Conservation (phyloP, 2,888 invertebrate genomes). For the Branchipolynoe longqiensis region DNA sequence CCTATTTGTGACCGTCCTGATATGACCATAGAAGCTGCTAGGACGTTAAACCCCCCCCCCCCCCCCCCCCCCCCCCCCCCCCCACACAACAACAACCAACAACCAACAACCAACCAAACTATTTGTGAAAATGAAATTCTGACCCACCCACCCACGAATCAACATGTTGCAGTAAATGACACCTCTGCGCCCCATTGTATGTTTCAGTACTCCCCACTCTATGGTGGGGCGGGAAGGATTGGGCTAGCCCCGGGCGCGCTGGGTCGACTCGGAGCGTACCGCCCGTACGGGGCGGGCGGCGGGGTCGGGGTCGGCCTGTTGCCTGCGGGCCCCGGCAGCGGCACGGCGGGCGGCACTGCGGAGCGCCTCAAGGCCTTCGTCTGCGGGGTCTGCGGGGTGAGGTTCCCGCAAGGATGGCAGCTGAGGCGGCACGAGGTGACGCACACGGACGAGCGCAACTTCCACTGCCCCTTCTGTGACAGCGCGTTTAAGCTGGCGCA, state of each 20-base stretch:
- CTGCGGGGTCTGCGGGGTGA: not conserved
- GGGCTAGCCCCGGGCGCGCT: conserved; percentile 8
- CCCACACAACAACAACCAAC: too few relatives aligned
- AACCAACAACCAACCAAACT: too few relatives aligned
- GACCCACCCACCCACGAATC: too few relatives aligned
- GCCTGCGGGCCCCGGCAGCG: too few relatives aligned
- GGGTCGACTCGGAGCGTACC: too few relatives aligned
- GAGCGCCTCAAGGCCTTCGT: not conserved
- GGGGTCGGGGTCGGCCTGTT: too few relatives aligned
- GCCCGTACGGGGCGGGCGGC: too few relatives aligned
- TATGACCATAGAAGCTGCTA: too few relatives aligned
- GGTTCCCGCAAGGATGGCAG: conserved; percentile 14
- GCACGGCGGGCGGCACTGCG: not conserved
- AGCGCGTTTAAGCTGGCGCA: not conserved
- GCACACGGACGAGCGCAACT: conserved; percentile 11
- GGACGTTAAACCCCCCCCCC: too few relatives aligned
- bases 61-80: too few relatives aligned
- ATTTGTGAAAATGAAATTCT: too few relatives aligned
- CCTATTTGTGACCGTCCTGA: too few relatives aligned
- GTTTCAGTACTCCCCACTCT: conserved; percentile 8
- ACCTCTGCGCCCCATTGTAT: conserved; percentile 9
- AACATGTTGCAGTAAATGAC: conserved; percentile 29
- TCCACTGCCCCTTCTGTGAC: conserved; percentile 21
- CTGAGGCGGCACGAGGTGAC: conserved; percentile 21
- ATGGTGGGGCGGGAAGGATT: not conserved